phyloP scores from a whole-genome alignment of 1,140 invertebrate species.

The Araneus ventricosus region DNA sequence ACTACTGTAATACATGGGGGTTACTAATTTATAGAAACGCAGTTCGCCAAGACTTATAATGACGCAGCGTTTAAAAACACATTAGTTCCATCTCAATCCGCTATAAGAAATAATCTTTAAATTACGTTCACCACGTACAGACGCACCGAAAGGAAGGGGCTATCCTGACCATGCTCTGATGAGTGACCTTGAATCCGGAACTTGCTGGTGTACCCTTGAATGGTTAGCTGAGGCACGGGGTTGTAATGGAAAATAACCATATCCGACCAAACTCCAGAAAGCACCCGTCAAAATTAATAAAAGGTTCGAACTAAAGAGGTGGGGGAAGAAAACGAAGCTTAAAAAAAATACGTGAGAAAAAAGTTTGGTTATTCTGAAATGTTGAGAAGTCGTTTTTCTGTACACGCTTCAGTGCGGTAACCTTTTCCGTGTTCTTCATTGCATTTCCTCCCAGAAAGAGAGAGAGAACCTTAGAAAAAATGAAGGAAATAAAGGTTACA shows the following conservation, averaged over 20 bases:
- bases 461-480: background rate
- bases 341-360: background rate
- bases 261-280: background rate
- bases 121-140: background rate
- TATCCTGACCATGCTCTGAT: background rate
- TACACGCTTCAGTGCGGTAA: slow-evolving; percentile 15
- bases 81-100: slow-evolving; percentile 18
- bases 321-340: background rate
- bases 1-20: background rate
- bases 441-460: background rate
- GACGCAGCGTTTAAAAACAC: background rate
- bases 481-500: slow-evolving; percentile 35
- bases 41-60: background rate
- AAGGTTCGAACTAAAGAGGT: background rate
- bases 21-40: slow-evolving; percentile 12
- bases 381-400: slow-evolving; percentile 43
- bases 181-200: background rate
- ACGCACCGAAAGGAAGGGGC: background rate
- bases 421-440: slow-evolving; percentile 37
- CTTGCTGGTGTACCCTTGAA: background rate
- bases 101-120: background rate
- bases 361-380: slow-evolving; percentile 28
- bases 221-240: background rate
- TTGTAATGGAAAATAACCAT: slow-evolving; percentile 3
- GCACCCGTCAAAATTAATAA: slow-evolving; percentile 44